Evolutionary conservation across 2,888 invertebrate genomes (phyloP).

Genomic region (Caenorhabditis sp.): DNA sequence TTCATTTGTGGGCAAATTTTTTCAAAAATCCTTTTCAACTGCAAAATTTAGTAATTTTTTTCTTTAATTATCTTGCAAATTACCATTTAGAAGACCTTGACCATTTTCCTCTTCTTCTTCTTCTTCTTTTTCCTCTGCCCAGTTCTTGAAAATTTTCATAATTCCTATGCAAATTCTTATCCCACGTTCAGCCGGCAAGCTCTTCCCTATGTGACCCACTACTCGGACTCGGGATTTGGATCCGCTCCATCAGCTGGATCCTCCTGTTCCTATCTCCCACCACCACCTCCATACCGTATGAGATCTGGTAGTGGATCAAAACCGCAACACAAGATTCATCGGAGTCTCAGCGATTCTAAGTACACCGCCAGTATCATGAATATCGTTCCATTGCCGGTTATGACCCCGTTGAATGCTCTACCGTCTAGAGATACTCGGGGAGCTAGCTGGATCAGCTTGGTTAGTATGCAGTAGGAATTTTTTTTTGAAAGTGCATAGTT

Average conservation of each 20-base stretch:
- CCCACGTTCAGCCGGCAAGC: slow-evolving; percentile 65
- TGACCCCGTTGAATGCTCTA: slow-evolving; percentile 51
- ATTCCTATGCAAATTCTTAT: slow-evolving; percentile 17
- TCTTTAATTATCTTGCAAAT: neutral
- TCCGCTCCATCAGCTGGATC: slow-evolving; percentile 77
- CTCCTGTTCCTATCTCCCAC: slow-evolving; percentile 79
- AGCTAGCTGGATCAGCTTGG: slow-evolving; percentile 65
- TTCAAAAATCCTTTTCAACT: neutral
- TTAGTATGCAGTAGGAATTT: slow-evolving; percentile 31
- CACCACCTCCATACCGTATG: slow-evolving; percentile 80
- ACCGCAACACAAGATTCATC: slow-evolving; percentile 76
- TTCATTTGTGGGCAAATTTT: neutral
- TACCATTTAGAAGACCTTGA: slow-evolving; percentile 41
- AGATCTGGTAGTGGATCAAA: slow-evolving; percentile 53
- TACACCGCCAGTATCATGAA: slow-evolving; percentile 68
- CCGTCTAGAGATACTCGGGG: slow-evolving; percentile 56
- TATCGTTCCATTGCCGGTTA: slow-evolving; percentile 32
- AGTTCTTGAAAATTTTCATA: slow-evolving; percentile 16
- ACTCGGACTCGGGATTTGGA: slow-evolving; percentile 82
- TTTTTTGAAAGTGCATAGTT: too few relatives aligned
- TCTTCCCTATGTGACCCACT: slow-evolving; percentile 79
- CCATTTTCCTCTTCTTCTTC: too few relatives aligned
- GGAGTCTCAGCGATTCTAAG: slow-evolving; percentile 78
- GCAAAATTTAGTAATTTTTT: neutral
- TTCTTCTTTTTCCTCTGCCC: too few relatives aligned